Percentiles rank a stretch among this genome's conserved stretches.
Evolutionary conservation across 2,113 vertebrate genomes (phyloP).

Genomic region (Nansenia antarctica): DNA sequence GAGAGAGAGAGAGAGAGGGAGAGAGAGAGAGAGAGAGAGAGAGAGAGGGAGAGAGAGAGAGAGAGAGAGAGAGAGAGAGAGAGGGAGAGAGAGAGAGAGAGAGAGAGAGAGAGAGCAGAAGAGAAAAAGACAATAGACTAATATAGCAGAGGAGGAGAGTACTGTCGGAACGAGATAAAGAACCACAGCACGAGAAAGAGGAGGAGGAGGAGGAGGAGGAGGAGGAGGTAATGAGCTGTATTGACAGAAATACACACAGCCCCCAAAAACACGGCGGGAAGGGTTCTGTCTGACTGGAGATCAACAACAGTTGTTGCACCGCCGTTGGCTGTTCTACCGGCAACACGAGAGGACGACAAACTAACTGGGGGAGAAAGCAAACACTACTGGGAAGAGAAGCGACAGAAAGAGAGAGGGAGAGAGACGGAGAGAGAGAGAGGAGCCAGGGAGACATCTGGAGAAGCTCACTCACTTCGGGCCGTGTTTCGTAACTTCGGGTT

Average conservation of each 20-base stretch:
- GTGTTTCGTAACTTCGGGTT: no score
- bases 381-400: background rate
- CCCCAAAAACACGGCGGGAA: slow-evolving; percentile 4
- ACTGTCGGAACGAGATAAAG: background rate
- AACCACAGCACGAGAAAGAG: background rate
- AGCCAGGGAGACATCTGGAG: background rate
- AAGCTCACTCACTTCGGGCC: no score
- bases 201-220: no score
- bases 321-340: background rate
- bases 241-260: background rate
- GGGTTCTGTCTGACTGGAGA: background rate
- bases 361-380: background rate
- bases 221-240: background rate
- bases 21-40: slow-evolving; percentile 34
- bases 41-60: slow-evolving; percentile 10
- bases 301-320: background rate
- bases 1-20: background rate
- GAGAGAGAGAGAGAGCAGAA: slow-evolving; percentile 10
- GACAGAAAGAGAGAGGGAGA: background rate
- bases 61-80: background rate
- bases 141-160: slow-evolving; percentile 35
- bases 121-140: slow-evolving; percentile 41
- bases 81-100: background rate
- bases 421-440: background rate
- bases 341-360: background rate